phyloP scores from a whole-genome alignment of 2,113 vertebrate species.

The Greenwoodochromis staneri region DNA sequence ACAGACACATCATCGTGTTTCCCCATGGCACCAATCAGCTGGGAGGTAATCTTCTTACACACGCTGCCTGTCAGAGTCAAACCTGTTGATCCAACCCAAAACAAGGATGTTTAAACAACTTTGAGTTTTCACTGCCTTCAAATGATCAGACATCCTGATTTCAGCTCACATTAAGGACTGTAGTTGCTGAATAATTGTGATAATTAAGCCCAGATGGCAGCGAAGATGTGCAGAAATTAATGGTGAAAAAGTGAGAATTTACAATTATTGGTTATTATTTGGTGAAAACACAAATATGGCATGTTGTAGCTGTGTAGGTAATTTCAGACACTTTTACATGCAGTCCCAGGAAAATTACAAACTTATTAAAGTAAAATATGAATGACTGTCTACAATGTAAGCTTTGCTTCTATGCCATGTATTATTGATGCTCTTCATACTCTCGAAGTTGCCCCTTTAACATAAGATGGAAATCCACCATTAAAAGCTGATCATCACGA shows the following conservation, averaged over 20 bases:
- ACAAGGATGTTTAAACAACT: neutral
- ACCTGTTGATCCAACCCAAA: constrained; percentile 58
- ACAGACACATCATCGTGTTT: constrained; percentile 91
- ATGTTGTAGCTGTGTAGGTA: neutral
- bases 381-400: neutral
- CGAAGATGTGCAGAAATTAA: accelerated
- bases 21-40: constrained; percentile 85
- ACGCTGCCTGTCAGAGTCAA: constrained; percentile 80
- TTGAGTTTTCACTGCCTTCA: neutral
- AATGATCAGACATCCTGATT: neutral
- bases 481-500: neutral
- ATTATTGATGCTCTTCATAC: neutral
- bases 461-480: neutral
- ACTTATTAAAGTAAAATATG: neutral
- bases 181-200: neutral
- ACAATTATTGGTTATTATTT: neutral
- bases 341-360: neutral
- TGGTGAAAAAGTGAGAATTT: neutral
- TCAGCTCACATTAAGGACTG: neutral
- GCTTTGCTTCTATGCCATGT: neutral
- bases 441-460: neutral
- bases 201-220: neutral
- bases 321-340: neutral
- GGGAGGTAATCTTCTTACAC: constrained; percentile 90
- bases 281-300: neutral